A percentile compares a stretch with the other conserved stretches of the same genome.
These are phyloP conservation scores for Operophtera brumata DNA, from an alignment of 2,888 invertebrate species.

Conservation along the genomic window DNA sequence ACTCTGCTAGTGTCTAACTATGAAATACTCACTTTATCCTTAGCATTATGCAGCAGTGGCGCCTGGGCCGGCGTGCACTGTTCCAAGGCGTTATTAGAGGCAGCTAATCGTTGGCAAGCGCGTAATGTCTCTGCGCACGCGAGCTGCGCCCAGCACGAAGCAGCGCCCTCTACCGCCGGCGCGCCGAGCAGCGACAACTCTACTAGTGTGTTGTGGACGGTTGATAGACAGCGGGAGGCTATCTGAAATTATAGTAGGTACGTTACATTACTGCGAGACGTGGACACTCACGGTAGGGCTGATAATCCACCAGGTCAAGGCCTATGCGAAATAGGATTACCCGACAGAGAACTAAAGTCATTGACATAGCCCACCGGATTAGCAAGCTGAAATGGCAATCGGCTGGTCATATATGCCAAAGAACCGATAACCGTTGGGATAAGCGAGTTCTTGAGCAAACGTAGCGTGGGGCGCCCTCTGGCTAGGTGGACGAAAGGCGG, in stretches of 20 bases:
- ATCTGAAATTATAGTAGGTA: constrained; percentile 83
- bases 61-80: constrained; percentile 92
- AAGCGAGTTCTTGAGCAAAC: too few species aligned
- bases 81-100: constrained; percentile 83
- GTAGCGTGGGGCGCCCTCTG: too few species aligned
- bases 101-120: constrained; percentile 85
- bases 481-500: too few species aligned
- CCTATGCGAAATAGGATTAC: too few species aligned
- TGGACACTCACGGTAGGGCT: too few species aligned
- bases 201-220: constrained; percentile 93
- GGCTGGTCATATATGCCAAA: too few species aligned
- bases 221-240: constrained; percentile 92
- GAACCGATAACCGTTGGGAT: too few species aligned
- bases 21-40: constrained; percentile 84
- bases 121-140: constrained; percentile 94
- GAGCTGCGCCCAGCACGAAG: constrained; percentile 95
- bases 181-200: constrained; percentile 92
- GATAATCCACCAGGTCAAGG: too few species aligned
- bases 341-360: too few species aligned
- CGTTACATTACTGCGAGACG: too few species aligned
- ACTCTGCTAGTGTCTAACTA: background rate
- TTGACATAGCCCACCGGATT: too few species aligned
- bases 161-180: constrained; percentile 88
- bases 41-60: constrained; percentile 84
- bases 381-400: too few species aligned